Base-by-base conservation (phyloP, 2,113 vertebrate genomes). In the Chelonoidis abingdonii region DNA sequence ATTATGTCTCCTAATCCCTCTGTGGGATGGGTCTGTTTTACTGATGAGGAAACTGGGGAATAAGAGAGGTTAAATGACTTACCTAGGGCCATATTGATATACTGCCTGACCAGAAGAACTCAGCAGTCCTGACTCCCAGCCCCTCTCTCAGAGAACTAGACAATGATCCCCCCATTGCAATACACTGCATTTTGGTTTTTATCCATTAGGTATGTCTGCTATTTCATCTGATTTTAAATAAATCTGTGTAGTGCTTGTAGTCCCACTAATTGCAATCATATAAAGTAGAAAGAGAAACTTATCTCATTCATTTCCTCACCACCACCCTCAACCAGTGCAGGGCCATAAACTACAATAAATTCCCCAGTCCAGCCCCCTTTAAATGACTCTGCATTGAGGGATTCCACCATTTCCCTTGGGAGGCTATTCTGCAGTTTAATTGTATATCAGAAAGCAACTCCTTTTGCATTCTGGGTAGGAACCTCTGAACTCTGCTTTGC, bases 111-210 rank as follows among this genome's bases (percentile, higher is more conserved):
- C 82, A 87, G 84, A 94, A 91, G 31, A 96, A 87, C 53, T 76
- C 10, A 95, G 88, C 81, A 89, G 80, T 90, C 75, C 75, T 47
- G 75, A 4, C 24, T 76, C 24, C 21, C 56, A 49, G n/a, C 84
- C 52, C 81, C 86, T 79, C 81, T 27, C 87, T 84, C 62, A 83
- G 47, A 0, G 75, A 1, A 69, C 35, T 38, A 93, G 38, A 35
- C 49, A 29, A 25, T 8, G 14, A 44, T 93, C 87, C 10, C 92
- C 88, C 84, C 52, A 54, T 75, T 93, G 76, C 83, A 88, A n/a
- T 56, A 86, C 49, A 14, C 94, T 95, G 72, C 90, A 97, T 83
- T 89, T 89, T 93, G 95, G 90, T 93, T 97, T 88, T 93, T 49
- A 88, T 81, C 84, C 92, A 93, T 59, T 35, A 89, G 81, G 96